These are phyloP conservation scores for Aporophyla nigra DNA, from an alignment of 2,888 invertebrate genomes.

Conservation along the genomic window DNA sequence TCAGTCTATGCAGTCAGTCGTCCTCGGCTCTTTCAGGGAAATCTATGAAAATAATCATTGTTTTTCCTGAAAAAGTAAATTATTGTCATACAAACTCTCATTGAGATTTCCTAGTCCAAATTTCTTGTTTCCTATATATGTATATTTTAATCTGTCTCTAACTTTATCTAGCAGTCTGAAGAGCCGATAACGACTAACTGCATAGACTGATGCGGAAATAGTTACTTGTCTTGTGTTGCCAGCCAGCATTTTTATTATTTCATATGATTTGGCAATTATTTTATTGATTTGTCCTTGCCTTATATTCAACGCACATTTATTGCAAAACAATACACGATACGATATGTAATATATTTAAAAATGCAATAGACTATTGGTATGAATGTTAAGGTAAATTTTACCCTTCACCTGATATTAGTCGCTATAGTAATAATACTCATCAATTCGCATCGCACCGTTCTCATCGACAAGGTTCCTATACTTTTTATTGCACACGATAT, in stretches of 20 bases:
- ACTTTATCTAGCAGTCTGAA: not conserved
- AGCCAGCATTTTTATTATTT: conserved; percentile 30
- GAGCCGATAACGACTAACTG: conserved; percentile 8
- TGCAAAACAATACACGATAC: conserved; percentile 25
- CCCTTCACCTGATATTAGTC: conserved; percentile 48
- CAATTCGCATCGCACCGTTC: conserved; percentile 39
- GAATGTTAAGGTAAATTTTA: conserved; percentile 29
- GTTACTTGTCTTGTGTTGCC: conserved; percentile 29
- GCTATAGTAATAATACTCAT: conserved; percentile 45
- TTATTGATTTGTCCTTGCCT: conserved; percentile 49
- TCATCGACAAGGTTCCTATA: conserved; percentile 50
- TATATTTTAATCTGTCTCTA: not conserved
- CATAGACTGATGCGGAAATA: conserved; percentile 28
- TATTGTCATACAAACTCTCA: not conserved
- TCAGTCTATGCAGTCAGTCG: no score
- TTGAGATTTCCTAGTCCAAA: not conserved
- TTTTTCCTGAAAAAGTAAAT: not conserved
- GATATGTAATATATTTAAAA: not conserved
- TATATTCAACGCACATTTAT: conserved; percentile 37
- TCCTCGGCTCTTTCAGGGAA: no score
- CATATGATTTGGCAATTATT: conserved; percentile 45
- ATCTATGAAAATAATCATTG: not conserved
- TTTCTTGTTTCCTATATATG: not conserved
- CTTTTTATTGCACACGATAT: conserved; percentile 45
- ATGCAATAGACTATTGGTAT: conserved; percentile 7